A percentile compares a stretch with the other conserved stretches of the same genome.
These are phyloP conservation scores for Nyctibius grandis DNA, from an alignment of 2,797 vertebrate species.

Conservation along the genomic window DNA sequence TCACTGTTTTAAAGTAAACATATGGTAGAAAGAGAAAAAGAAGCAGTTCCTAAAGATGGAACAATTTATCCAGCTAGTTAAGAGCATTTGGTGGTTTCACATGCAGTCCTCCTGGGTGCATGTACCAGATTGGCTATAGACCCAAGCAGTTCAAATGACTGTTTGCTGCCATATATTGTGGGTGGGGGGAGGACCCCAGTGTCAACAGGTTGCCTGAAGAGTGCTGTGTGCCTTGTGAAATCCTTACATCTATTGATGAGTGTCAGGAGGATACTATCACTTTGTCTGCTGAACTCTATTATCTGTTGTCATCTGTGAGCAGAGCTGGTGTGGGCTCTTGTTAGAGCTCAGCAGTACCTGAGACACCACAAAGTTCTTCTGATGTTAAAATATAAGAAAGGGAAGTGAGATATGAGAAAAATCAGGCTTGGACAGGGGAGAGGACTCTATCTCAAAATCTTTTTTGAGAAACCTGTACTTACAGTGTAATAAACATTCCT, in stretches of 20 bases:
- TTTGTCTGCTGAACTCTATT: neutral
- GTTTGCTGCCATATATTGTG: neutral
- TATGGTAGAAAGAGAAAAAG: neutral
- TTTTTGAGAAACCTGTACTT: neutral
- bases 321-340: neutral
- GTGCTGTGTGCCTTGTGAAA: neutral
- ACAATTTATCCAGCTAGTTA: neutral
- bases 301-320: neutral
- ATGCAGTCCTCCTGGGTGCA: neutral
- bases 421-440: neutral
- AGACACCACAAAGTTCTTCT: neutral
- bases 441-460: neutral
- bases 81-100: neutral
- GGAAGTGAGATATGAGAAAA: neutral
- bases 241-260: neutral
- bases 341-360: neutral
- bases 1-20: neutral
- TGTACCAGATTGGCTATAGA: neutral
- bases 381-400: neutral
- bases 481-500: neutral
- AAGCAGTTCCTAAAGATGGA: neutral
- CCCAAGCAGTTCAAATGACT: neutral
- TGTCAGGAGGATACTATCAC: neutral
- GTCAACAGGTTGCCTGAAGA: neutral
- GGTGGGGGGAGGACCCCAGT: neutral